A percentile compares a stretch with the other conserved stretches of the same genome.
Conservation (phyloP, 1,140 invertebrate genomes). For the Tribolium madens region DNA sequence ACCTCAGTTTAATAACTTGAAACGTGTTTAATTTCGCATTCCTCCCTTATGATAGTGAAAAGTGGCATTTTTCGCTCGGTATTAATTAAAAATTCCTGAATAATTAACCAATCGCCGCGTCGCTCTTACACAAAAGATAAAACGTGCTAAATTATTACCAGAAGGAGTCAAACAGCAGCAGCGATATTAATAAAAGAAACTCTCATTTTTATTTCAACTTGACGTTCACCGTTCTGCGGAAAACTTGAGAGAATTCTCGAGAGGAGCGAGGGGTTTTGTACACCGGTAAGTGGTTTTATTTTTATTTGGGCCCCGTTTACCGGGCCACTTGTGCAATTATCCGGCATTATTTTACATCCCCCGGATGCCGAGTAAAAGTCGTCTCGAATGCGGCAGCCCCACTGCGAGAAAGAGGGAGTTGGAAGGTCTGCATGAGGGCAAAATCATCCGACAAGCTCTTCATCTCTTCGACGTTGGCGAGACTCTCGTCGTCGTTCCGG, state of each 20-base stretch:
- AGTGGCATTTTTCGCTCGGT: slow-evolving; percentile 19
- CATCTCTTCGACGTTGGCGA: slow-evolving; percentile 31
- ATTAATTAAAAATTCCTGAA: slow-evolving; percentile 39
- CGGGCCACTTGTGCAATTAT: slow-evolving; percentile 32
- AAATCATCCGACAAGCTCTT: slow-evolving; percentile 10
- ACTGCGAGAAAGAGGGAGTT: background rate
- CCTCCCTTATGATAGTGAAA: slow-evolving; percentile 26
- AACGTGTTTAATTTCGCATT: slow-evolving; percentile 27
- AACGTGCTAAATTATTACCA: slow-evolving; percentile 14
- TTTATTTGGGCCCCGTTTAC: slow-evolving; percentile 33
- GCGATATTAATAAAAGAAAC: slow-evolving; percentile 36
- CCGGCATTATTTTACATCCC: slow-evolving; percentile 14
- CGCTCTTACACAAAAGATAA: slow-evolving; percentile 10
- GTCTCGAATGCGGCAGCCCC: background rate
- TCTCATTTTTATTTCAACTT: slow-evolving; percentile 37
- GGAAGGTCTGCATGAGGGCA: background rate
- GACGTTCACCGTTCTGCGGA: slow-evolving; percentile 4
- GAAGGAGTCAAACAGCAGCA: slow-evolving; percentile 32
- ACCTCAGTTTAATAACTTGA: slow-evolving; percentile 22
- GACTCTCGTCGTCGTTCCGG: slow-evolving; percentile 29
- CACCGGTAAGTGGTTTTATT: slow-evolving; percentile 37
- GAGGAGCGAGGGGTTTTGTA: slow-evolving; percentile 11
- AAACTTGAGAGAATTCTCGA: slow-evolving; percentile 9
- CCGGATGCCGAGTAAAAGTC: background rate
- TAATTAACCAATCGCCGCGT: slow-evolving; percentile 12